A percentile compares a stretch with the other conserved stretches of the same genome.
Conservation (phyloP, 2,797 vertebrate species). For the Cichlasoma orientale region DNA sequence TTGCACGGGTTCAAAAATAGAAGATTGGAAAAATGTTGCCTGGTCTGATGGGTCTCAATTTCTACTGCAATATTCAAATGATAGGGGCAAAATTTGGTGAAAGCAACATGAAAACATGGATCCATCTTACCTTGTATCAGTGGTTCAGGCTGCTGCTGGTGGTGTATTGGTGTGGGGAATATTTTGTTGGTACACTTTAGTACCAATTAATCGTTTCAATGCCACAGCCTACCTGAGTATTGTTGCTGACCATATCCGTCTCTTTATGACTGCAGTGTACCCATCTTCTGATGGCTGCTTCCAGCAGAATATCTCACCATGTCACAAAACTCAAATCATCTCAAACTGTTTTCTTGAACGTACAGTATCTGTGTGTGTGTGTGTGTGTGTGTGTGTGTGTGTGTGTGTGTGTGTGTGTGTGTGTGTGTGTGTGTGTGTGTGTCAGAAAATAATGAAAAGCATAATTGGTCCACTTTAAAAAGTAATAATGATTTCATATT, state of each 20-base stretch:
- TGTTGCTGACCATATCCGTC: not conserved
- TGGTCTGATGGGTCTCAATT: not conserved
- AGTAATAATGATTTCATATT: not conserved
- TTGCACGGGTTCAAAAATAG: not conserved
- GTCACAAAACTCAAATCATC: not conserved
- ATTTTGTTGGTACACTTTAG: not conserved
- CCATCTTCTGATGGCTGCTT: no score
- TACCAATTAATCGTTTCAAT: not conserved
- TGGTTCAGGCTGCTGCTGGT: not conserved
- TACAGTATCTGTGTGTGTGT: no score
- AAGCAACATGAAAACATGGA: accelerated
- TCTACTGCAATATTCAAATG: not conserved
- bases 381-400: no score
- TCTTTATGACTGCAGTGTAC: not conserved
- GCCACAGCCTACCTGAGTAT: not conserved
- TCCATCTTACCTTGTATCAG: not conserved
- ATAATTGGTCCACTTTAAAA: no score
- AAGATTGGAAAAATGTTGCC: not conserved
- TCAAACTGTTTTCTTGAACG: not conserved
- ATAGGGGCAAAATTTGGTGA: not conserved
- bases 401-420: no score
- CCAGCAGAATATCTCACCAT: not conserved
- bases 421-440: no score
- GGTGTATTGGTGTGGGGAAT: not conserved
- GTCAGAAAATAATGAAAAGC: no score